Conservation (phyloP, 2,797 vertebrate genomes). For the Psittacula derbiana region DNA sequence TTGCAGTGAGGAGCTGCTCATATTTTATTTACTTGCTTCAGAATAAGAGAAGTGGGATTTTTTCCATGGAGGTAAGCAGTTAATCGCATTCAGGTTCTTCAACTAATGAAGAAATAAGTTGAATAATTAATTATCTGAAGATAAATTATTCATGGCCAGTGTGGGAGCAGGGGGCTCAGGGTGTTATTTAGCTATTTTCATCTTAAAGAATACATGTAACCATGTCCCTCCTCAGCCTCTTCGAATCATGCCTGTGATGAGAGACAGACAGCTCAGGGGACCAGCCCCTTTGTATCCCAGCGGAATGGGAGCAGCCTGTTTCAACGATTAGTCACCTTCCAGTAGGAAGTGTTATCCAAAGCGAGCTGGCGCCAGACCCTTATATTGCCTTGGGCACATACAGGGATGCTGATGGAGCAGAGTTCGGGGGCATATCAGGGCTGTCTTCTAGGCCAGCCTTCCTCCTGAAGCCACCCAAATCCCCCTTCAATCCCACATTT, state of each 20-base stretch:
- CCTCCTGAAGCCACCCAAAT: background rate
- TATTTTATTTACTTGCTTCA: constrained; percentile 12
- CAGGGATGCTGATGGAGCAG: background rate
- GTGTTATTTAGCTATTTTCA: background rate
- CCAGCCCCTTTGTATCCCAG: background rate
- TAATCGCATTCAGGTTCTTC: constrained; percentile 42
- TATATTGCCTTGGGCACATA: accelerated
- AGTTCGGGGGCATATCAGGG: background rate
- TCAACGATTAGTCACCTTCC: background rate
- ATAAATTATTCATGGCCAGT: constrained; percentile 53
- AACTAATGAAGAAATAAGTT: constrained; percentile 62
- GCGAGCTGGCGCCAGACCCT: accelerated
- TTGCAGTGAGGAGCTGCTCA: background rate
- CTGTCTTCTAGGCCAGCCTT: background rate
- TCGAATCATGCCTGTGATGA: accelerated
- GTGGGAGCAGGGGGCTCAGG: background rate
- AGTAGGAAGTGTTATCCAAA: accelerated
- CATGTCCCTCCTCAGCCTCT: background rate
- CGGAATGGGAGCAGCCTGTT: background rate
- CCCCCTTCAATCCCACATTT: background rate
- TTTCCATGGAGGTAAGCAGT: constrained; percentile 36
- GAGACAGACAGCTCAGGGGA: background rate
- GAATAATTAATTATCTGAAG: constrained; percentile 64
- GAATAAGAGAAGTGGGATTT: background rate
- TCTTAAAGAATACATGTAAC: background rate